Percentiles rank a stretch among this genome's conserved stretches.
These are phyloP conservation scores for Meliscaeva auricollis DNA, from an alignment of 2,888 invertebrate genomes.

Conservation along the genomic window DNA sequence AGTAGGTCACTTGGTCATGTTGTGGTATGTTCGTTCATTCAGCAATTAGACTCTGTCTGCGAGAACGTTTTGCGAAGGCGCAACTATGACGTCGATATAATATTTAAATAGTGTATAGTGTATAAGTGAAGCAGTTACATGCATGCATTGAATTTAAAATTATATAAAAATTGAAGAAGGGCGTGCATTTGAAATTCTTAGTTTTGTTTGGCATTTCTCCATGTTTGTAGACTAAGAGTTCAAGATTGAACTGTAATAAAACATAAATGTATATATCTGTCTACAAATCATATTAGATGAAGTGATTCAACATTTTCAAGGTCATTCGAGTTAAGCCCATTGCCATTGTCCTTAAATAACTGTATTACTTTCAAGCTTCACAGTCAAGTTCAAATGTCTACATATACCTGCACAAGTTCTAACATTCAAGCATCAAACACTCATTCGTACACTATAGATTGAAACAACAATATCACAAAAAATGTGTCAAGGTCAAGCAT, in stretches of 20 bases:
- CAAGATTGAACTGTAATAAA: too few relatives aligned
- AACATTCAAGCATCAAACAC: not conserved
- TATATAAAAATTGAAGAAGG: not conserved
- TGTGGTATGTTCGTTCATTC: slow-evolving; percentile 13
- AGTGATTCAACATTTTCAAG: not conserved
- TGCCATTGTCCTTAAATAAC: slow-evolving; percentile 21
- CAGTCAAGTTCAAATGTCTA: slow-evolving; percentile 65
- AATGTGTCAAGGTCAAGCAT: slow-evolving; percentile 57
- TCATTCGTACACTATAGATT: not conserved
- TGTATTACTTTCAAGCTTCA: slow-evolving; percentile 36
- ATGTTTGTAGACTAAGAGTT: too few relatives aligned
- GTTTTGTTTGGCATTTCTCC: too few relatives aligned
- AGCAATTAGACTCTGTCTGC: slow-evolving; percentile 57
- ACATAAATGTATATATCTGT: too few relatives aligned
- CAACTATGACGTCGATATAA: slow-evolving; percentile 41
- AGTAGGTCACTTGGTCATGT: slow-evolving; percentile 59
- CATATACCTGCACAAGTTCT: not conserved
- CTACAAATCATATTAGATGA: too few relatives aligned
- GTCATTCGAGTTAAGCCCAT: not conserved
- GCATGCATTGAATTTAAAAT: not conserved
- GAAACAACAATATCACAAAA: slow-evolving; percentile 33
- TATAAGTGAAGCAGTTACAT: not conserved
- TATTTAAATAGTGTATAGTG: slow-evolving; percentile 19
- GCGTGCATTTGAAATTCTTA: not conserved
- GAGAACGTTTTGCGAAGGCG: slow-evolving; percentile 39